Conservation (phyloP, 2,113 vertebrate species). For the Poecilia latipinna region DNA sequence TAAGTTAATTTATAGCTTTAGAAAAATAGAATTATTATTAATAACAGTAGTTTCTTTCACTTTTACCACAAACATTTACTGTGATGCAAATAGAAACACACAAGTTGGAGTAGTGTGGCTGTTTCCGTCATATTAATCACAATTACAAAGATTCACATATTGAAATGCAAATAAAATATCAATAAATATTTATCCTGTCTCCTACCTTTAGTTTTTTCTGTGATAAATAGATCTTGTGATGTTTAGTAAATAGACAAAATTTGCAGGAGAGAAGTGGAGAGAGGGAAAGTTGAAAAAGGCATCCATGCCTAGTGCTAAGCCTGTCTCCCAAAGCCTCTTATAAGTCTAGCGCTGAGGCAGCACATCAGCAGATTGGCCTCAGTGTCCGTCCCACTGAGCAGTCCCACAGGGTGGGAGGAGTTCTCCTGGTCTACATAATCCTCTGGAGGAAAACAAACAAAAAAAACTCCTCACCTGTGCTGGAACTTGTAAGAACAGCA, state of each 20-base stretch:
- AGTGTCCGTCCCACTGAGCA: background rate
- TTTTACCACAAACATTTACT: background rate
- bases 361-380: slow-evolving; percentile 27
- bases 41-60: background rate
- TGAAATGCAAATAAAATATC: background rate
- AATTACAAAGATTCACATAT: background rate
- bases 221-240: slow-evolving; percentile 10
- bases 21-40: no score
- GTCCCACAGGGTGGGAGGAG: slow-evolving; percentile 6
- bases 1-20: background rate
- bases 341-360: slow-evolving; percentile 39
- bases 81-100: background rate
- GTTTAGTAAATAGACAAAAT: background rate
- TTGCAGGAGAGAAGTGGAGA: background rate
- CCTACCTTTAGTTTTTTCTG: slow-evolving; percentile 40
- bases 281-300: slow-evolving; percentile 2
- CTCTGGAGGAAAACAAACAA: slow-evolving; percentile 8
- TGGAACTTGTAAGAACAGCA: no score
- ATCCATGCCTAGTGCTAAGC: slow-evolving; percentile 19
- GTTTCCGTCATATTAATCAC: background rate
- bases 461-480: background rate
- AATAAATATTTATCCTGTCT: background rate
- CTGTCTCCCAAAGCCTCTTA: slow-evolving; percentile 61
- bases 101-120: no score
- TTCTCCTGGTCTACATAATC: slow-evolving; percentile 17